These are phyloP conservation scores for Myotis planiceps DNA, from an alignment of 2,797 vertebrate species.

Conservation along the genomic window DNA sequence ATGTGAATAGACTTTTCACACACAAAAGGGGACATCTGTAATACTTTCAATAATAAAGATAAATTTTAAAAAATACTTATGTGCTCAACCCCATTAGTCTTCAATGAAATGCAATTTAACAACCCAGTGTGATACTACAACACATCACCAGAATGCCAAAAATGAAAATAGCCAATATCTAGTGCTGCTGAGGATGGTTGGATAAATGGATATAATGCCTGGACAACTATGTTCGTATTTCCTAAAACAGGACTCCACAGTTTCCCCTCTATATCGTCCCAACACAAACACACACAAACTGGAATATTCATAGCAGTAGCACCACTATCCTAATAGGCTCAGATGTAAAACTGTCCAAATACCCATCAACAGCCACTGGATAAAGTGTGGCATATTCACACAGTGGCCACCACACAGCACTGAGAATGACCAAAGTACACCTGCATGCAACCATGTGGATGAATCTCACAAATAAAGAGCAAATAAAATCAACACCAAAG, in stretches of 20 bases:
- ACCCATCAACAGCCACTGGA: rapidly evolving
- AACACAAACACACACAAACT: neutral
- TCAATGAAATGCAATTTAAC: neutral
- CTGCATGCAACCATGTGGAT: neutral
- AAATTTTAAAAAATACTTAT: neutral
- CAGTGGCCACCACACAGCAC: rapidly evolving
- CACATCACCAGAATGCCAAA: neutral
- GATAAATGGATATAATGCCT: neutral
- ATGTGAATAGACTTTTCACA: neutral
- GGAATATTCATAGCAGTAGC: neutral
- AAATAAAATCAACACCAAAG: neutral
- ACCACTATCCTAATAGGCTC: neutral
- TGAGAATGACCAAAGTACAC: neutral
- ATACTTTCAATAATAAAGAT: no score
- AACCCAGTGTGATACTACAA: rapidly evolving
- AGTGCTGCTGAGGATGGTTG: neutral
- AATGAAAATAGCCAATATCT: no score
- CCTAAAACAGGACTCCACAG: neutral
- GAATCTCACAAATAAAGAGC: neutral
- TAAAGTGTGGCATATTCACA: neutral
- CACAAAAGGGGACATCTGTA: neutral
- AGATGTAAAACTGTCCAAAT: neutral
- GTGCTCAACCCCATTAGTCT: neutral
- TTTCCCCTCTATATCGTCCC: neutral
- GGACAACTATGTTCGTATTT: neutral